Percentiles rank a stretch among this genome's conserved stretches.
These are phyloP conservation scores for Mesorhabditis belari DNA, from an alignment of 2,888 invertebrate genomes.

Conservation along the genomic window DNA sequence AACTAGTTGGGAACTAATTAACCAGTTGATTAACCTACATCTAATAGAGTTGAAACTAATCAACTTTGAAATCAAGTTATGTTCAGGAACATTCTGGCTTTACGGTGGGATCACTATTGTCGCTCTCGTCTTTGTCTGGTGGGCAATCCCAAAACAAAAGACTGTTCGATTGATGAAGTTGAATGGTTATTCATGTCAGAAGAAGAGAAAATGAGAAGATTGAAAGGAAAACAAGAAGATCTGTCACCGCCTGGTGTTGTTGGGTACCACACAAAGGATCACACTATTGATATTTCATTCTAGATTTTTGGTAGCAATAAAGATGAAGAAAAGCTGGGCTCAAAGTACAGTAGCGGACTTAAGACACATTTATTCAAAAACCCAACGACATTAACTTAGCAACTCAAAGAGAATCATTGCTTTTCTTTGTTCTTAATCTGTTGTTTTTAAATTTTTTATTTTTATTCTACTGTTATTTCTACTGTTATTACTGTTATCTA, in stretches of 20 bases:
- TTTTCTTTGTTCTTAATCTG: no score
- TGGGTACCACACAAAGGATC: no score
- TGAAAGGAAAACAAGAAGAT: constrained; percentile 56
- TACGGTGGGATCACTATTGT: constrained; percentile 57
- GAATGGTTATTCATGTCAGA: constrained; percentile 12
- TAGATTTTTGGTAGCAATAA: constrained; percentile 57
- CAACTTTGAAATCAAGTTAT: neutral
- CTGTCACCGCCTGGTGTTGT: constrained; percentile 59
- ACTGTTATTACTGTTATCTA: no score
- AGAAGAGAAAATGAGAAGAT: constrained; percentile 3
- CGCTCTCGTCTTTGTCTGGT: constrained; percentile 56
- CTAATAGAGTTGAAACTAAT: no score
- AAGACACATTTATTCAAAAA: no score
- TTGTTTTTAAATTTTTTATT: no score
- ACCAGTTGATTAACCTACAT: no score
- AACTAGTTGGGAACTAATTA: no score
- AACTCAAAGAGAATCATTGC: no score
- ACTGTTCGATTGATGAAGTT: constrained; percentile 57
- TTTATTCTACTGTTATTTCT: no score
- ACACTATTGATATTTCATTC: constrained; percentile 56
- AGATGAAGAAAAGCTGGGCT: constrained; percentile 58
- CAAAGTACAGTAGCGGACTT: no score
- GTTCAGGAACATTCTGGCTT: constrained; percentile 59
- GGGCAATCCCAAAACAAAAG: constrained; percentile 60
- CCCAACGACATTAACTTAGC: no score